Conservation (phyloP, 2,888 invertebrate genomes). For the Gasteruption jaculator region DNA sequence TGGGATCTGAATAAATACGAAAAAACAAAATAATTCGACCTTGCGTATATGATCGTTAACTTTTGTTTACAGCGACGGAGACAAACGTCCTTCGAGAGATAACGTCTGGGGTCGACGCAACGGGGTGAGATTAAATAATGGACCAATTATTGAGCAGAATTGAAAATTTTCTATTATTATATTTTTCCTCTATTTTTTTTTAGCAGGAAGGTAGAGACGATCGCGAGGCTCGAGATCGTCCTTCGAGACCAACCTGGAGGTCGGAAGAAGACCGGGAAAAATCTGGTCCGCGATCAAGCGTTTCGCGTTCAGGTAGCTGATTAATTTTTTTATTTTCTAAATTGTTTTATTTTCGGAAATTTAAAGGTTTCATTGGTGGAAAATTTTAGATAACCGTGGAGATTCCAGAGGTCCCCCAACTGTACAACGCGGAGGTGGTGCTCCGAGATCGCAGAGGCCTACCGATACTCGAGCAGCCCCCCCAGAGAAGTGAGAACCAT, state of each 20-base stretch:
- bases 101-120: conserved; percentile 42
- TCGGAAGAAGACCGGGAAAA: conserved; percentile 40
- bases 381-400: conserved; percentile 28
- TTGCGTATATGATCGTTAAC: conserved; percentile 2
- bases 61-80: conserved; percentile 26
- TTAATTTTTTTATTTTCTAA: conserved; percentile 1
- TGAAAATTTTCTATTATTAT: not conserved
- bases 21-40: not conserved
- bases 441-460: conserved; percentile 24
- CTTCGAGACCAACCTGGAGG: conserved; percentile 37
- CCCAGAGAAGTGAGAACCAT: conserved; percentile 28
- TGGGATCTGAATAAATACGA: not conserved
- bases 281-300: conserved; percentile 26
- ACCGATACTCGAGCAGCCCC: conserved; percentile 31
- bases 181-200: conserved; percentile 10
- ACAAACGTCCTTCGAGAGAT: conserved; percentile 32
- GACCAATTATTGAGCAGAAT: not conserved
- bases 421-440: conserved; percentile 23
- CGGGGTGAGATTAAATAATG: conserved; percentile 39
- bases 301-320: conserved; percentile 37
- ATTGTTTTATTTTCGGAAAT: not conserved
- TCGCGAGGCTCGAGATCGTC: conserved; percentile 31
- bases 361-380: not conserved
- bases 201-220: conserved; percentile 42
- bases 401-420: conserved; percentile 32